A percentile compares a stretch with the other conserved stretches of the same genome.
phyloP scores from a whole-genome alignment of 2,888 invertebrate genomes.

The Mythimna lalbum region DNA sequence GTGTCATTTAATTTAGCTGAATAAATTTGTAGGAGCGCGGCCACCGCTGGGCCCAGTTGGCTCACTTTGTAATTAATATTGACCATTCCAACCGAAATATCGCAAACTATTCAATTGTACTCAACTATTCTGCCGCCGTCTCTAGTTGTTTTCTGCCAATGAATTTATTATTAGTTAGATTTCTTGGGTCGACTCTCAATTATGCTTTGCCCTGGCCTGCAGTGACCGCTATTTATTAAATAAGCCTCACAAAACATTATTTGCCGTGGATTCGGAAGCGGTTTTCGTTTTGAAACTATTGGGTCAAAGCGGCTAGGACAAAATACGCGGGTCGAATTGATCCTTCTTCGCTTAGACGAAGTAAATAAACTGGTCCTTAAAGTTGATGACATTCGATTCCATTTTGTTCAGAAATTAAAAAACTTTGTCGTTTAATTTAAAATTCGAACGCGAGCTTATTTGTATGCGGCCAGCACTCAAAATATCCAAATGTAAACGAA shows the following conservation, averaged over 20 bases:
- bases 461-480: slow-evolving; percentile 35
- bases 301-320: slow-evolving; percentile 5
- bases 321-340: slow-evolving; percentile 13
- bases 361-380: slow-evolving; percentile 30
- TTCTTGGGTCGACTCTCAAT: slow-evolving; percentile 51
- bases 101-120: slow-evolving; percentile 58
- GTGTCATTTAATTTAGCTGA: slow-evolving; percentile 86
- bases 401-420: slow-evolving; percentile 43
- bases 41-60: slow-evolving; percentile 62
- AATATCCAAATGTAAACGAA: slow-evolving; percentile 56
- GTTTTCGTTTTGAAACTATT: slow-evolving; percentile 31
- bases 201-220: slow-evolving; percentile 45
- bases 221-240: slow-evolving; percentile 41
- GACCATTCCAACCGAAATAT: slow-evolving; percentile 74
- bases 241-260: slow-evolving; percentile 30
- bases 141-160: slow-evolving; percentile 59
- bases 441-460: slow-evolving; percentile 38
- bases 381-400: slow-evolving; percentile 50
- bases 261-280: slow-evolving; percentile 13
- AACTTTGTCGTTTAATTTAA: slow-evolving; percentile 48
- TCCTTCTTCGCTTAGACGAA: slow-evolving; percentile 19
- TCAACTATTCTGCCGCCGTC: slow-evolving; percentile 55
- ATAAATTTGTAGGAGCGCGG: slow-evolving; percentile 73
- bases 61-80: slow-evolving; percentile 81
- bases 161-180: slow-evolving; percentile 63